Base-by-base conservation (phyloP, 2,797 vertebrate species). In the Macroramphosus scolopax region DNA sequence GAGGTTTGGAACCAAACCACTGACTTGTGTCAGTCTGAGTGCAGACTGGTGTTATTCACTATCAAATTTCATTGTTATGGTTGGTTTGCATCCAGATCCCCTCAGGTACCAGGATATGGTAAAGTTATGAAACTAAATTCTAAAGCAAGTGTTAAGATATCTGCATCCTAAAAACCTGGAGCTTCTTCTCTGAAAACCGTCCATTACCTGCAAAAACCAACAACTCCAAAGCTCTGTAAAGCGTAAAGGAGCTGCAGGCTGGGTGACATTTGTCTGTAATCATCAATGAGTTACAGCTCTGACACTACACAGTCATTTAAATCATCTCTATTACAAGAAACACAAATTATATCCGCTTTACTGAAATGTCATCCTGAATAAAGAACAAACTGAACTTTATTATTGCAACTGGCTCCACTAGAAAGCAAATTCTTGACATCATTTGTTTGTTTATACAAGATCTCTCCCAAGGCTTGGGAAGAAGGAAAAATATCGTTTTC, bases 401-500 rank as follows among this genome's bases (percentile, higher is more conserved):
- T 79, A 67, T 63, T 56, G 31, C 42, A 64, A 60, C 61, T 81
- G 76, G 75, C 84, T 55, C 30, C 57, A 73, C 52, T 60, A 52
- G 67, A 78, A 68, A 78, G 58, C 48, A 80, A 82, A 89, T 88
- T 86, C 83, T 78, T 83, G 72, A 84, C 67, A 85, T 89, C 80
- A 83, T 83, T 83, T 83, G 73, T 85, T 81, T 88, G 85, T 88
- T 87, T 82, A 61, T 73, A 80, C 63, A 85, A 79, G 79, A 79
- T 60, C 68, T 71, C 77, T 76, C 78, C 69, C 86, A 87, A 81
- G 78, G 68, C 68, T 69, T 51, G 45, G 59, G 68, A 80, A 64
- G 64, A 64, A 39, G 41, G 72, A 69, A 80, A 79, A 80, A 83
- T 64, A 63, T 58, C 34, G 22, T 78, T 79, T 84, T 76, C 51